Evolutionary conservation across 2,113 vertebrate species (phyloP).

Genomic region (Erpornis zantholeuca): DNA sequence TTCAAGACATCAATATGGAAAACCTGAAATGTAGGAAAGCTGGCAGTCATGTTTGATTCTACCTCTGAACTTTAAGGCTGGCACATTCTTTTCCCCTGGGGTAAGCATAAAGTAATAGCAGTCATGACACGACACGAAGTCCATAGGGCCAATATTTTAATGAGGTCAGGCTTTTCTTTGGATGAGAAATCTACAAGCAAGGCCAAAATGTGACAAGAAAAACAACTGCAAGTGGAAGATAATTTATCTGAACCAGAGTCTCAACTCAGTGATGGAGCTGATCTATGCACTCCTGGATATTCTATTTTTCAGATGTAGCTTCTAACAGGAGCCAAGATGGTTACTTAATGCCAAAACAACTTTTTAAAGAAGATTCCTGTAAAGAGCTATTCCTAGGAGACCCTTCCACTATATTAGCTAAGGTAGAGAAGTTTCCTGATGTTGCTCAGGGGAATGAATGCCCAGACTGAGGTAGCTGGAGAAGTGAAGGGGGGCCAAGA

Average conservation of each 20-base stretch:
- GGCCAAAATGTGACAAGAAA: slow-evolving; percentile 15
- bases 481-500: background rate
- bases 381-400: background rate
- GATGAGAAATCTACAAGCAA: background rate
- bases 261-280: background rate
- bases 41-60: background rate
- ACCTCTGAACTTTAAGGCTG: background rate
- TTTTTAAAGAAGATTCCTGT: background rate
- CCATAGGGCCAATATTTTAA: background rate
- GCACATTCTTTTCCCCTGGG: background rate
- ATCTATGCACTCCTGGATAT: background rate
- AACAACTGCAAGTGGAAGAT: background rate
- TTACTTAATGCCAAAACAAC: background rate
- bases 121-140: background rate
- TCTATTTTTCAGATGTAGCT: background rate
- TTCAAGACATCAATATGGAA: background rate
- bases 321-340: background rate
- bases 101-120: background rate
- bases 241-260: background rate
- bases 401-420: background rate
- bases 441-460: background rate
- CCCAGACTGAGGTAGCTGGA: background rate
- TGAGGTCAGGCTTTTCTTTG: slow-evolving; percentile 9
- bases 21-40: background rate
- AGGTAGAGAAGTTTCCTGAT: background rate